Conservation (phyloP, 2,797 vertebrate species). For the Dipus sagitta region DNA sequence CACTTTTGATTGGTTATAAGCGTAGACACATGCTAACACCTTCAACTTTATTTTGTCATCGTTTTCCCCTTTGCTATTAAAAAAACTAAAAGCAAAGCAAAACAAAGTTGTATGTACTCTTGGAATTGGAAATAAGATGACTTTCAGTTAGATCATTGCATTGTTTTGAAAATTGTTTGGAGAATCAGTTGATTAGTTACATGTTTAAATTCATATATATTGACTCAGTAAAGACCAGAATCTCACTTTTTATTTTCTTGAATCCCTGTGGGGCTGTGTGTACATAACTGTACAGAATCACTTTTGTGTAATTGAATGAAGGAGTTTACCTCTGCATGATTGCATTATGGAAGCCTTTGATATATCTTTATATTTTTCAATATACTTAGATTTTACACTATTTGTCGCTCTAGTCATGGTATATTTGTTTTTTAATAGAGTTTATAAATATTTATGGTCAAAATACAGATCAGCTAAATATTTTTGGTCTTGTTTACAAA, state of each 20-base stretch:
- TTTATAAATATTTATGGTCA: constrained; percentile 84
- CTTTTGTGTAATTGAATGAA: constrained; percentile 77
- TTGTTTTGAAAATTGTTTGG: constrained; percentile 64
- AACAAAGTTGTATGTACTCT: constrained; percentile 46
- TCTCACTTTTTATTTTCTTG: constrained; percentile 60
- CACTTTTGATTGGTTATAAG: constrained; percentile 47
- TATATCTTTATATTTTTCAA: constrained; percentile 82
- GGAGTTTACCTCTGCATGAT: constrained; percentile 77
- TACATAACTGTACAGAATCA: constrained; percentile 79
- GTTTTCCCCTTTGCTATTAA: constrained; percentile 47
- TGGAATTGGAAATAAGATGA: constrained; percentile 66
- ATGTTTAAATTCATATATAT: constrained; percentile 42
- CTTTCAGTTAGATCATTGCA: constrained; percentile 74
- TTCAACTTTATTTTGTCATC: constrained; percentile 34
- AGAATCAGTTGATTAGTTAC: constrained; percentile 54
- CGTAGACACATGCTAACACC: constrained; percentile 28
- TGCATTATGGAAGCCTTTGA: constrained; percentile 81
- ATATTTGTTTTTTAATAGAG: constrained; percentile 79
- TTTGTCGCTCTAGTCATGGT: constrained; percentile 76
- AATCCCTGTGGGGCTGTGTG: constrained; percentile 65
- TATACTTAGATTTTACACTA: constrained; percentile 82
- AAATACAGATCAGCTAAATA: constrained; percentile 80
- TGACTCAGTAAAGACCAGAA: constrained; percentile 47
- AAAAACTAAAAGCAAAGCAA: constrained; percentile 56
- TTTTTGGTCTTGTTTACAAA: constrained; percentile 83